A percentile compares a stretch with the other conserved stretches of the same genome.
phyloP scores from a whole-genome alignment of 1,140 invertebrate genomes.

The Neocloeon triangulifer region DNA sequence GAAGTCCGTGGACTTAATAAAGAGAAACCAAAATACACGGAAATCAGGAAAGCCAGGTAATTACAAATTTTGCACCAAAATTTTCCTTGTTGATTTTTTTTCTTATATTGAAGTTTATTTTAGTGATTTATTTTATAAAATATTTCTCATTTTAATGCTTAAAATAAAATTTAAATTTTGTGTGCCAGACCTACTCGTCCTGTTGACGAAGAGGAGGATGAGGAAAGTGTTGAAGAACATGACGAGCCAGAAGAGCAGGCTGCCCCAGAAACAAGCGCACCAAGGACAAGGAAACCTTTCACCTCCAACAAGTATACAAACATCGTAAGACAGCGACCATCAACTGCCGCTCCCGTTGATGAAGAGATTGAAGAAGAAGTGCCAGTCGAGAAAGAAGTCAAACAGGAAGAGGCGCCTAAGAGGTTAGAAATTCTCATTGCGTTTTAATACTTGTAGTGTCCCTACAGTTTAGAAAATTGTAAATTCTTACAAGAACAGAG shows the following conservation, averaged over 20 bases:
- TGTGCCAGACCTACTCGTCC: slow-evolving; percentile 5
- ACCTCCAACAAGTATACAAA: slow-evolving; percentile 38
- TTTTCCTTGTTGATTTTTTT: background rate
- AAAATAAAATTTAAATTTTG: too few relatives aligned
- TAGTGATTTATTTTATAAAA: too few relatives aligned
- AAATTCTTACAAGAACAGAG: too few relatives aligned
- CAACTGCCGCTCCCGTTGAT: slow-evolving; percentile 18
- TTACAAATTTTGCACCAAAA: background rate
- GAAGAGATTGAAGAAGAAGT: slow-evolving; percentile 2
- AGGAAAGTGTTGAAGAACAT: slow-evolving; percentile 13
- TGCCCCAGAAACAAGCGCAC: slow-evolving; percentile 10
- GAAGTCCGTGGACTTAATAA: slow-evolving; percentile 27
- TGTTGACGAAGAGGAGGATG: slow-evolving; percentile 11
- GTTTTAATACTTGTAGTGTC: too few relatives aligned
- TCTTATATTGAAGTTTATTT: too few relatives aligned
- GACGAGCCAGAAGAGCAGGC: slow-evolving; percentile 16
- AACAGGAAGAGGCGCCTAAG: too few relatives aligned
- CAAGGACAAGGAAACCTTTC: slow-evolving; percentile 10
- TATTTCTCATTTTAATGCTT: too few relatives aligned
- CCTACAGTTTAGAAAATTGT: too few relatives aligned
- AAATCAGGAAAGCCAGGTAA: slow-evolving; percentile 14
- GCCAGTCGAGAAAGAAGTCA: too few relatives aligned
- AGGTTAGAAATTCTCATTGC: too few relatives aligned
- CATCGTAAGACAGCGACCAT: slow-evolving; percentile 31
- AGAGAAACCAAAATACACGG: slow-evolving; percentile 37